Evolutionary conservation across 64 coral and sea anemone species (phyloP), one percentile per base, ranked within the genome.

Genomic region (Platygyra sinensis): DNA sequence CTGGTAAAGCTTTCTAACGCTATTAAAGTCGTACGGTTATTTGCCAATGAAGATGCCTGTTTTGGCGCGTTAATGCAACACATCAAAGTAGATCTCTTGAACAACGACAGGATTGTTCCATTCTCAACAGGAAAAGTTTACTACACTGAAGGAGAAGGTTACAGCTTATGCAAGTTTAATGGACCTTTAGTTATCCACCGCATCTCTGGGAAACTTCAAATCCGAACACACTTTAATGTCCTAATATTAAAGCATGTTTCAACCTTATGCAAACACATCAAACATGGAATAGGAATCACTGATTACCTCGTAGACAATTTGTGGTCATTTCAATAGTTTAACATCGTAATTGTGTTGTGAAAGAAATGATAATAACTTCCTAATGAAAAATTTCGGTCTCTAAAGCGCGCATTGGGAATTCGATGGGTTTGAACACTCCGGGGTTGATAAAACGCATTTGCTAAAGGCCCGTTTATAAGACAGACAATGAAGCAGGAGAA

Each of bases 31-130:
- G 89, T 75, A 22, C n/a, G 38, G 27, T 38, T 91, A 42, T 87
- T 94, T 67, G 67, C 93, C 15, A 91, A 80, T 6, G 93, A 94
- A 74, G 93, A 94, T 64, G 93, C 93, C 4, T 94, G 82, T 52
- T 91, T 94, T 0, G 93, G 93, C 2, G 60, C 63, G 12, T 74
- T 91, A 19, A 91, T 94, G 93, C 80, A 74, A 15, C 62, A 30
- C 13, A 32, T 91, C 24, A 76, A 76, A 33, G 32, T 94, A 13
- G 27, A 80, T 18, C 42, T 89, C 27, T 72, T 24, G 14, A 24
- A 91, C 24, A 90, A 91, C 19, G 55, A 76, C 6, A 74, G 82
- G 30, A 91, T 94, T 87, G 27, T 79, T 50, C 93, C 88, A 22
- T 94, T 94, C 50, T 27, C 72, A 25, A 85, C 22, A 62, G 9